phyloP scores from a whole-genome alignment of 1,140 invertebrate species.

The Pectinophora gossypiella region DNA sequence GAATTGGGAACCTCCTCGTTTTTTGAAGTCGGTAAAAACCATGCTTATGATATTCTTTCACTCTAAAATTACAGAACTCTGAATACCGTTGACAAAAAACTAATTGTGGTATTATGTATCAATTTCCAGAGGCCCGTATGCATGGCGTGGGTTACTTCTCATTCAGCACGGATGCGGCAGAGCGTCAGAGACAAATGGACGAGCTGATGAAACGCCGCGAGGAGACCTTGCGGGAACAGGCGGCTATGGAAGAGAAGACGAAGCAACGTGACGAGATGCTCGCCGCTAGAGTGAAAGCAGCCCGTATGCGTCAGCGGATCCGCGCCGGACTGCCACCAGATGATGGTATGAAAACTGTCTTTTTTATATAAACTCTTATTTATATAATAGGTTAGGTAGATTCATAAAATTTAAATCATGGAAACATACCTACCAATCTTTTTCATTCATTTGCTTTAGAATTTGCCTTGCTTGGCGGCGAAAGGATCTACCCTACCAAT shows the following conservation, averaged over 20 bases:
- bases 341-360: slow-evolving; percentile 35
- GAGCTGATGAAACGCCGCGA: slow-evolving; percentile 82
- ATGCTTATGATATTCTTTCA: too few species aligned
- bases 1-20: too few species aligned
- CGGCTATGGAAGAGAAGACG: slow-evolving; percentile 78
- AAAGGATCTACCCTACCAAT: too few species aligned
- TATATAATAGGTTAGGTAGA: too few species aligned
- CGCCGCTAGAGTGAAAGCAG: slow-evolving; percentile 84
- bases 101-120: not conserved
- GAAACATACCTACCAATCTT: too few species aligned
- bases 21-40: too few species aligned
- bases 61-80: too few species aligned
- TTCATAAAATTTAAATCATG: too few species aligned
- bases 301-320: slow-evolving; percentile 84
- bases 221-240: slow-evolving; percentile 83
- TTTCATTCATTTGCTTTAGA: too few species aligned
- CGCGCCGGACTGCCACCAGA: slow-evolving; percentile 85
- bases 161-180: slow-evolving; percentile 89
- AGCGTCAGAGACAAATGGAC: slow-evolving; percentile 85
- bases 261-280: slow-evolving; percentile 82
- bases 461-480: too few species aligned
- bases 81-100: not conserved
- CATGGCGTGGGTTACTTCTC: slow-evolving; percentile 93
- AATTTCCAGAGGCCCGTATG: slow-evolving; percentile 83
- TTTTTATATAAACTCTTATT: not conserved